These are phyloP conservation scores for Drosophila falleni DNA, from an alignment of 2,888 invertebrate species.

Conservation along the genomic window DNA sequence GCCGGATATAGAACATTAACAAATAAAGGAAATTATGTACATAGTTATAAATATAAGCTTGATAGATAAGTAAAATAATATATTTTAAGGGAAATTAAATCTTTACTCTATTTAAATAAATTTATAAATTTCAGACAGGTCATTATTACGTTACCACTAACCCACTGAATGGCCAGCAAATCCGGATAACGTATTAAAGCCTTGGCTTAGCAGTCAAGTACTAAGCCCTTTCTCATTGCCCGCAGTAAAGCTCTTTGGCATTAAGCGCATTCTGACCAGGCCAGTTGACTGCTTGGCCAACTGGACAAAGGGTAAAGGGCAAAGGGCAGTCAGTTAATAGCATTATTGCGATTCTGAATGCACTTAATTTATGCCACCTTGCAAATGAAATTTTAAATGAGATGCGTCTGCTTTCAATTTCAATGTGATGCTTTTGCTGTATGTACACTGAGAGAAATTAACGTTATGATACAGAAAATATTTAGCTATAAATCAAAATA, in stretches of 20 bases:
- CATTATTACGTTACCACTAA: constrained; percentile 13
- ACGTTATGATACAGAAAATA: too few species aligned
- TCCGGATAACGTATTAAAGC: constrained; percentile 36
- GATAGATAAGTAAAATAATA: neutral
- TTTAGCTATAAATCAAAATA: too few species aligned
- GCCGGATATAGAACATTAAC: too few species aligned
- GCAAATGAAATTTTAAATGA: constrained; percentile 59
- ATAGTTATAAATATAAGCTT: constrained; percentile 1
- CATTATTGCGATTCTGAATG: constrained; percentile 51
- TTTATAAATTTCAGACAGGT: neutral
- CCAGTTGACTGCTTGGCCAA: constrained; percentile 10
- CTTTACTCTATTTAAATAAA: neutral
- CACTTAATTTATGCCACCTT: constrained; percentile 61
- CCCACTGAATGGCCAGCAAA: constrained; percentile 16
- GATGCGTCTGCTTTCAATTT: constrained; percentile 55
- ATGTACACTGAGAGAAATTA: constrained; percentile 28
- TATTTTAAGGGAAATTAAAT: neutral
- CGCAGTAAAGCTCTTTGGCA: constrained; percentile 11
- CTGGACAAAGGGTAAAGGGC: constrained; percentile 21
- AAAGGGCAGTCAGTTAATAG: constrained; percentile 48
- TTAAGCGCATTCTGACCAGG: constrained; percentile 19
- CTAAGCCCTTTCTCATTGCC: constrained; percentile 18
- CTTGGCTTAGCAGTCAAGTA: constrained; percentile 36
- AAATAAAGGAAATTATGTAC: constrained; percentile 1
- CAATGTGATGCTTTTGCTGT: constrained; percentile 3